A percentile compares a stretch with the other conserved stretches of the same genome.
Conservation (phyloP, 1,140 invertebrate species). For the Orussus abietinus region DNA sequence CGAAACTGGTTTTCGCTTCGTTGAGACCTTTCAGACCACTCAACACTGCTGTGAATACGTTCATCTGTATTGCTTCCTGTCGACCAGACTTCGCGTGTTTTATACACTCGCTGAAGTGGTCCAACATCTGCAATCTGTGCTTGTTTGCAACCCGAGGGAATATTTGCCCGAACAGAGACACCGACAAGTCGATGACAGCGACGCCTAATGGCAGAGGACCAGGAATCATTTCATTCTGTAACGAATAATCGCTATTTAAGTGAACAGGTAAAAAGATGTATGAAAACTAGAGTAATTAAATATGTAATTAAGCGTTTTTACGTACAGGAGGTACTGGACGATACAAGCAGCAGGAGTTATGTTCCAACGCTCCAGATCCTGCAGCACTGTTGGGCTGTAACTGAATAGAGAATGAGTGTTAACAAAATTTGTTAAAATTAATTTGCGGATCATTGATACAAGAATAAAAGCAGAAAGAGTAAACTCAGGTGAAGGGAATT, state of each 20-base stretch:
- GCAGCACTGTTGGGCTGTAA: constrained; percentile 87
- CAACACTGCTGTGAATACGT: constrained; percentile 91
- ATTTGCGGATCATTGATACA: too few species aligned
- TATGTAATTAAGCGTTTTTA: constrained; percentile 17
- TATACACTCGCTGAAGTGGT: constrained; percentile 94
- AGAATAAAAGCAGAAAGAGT: too few species aligned
- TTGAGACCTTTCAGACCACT: constrained; percentile 85
- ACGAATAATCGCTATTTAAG: constrained; percentile 13
- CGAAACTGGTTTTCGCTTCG: constrained; percentile 80
- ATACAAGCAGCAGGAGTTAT: constrained; percentile 90
- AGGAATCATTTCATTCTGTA: constrained; percentile 61
- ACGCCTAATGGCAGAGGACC: constrained; percentile 94
- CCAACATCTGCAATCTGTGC: constrained; percentile 93
- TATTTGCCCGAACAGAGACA: constrained; percentile 88
- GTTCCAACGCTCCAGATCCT: constrained; percentile 92
- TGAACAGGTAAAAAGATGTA: constrained; percentile 8
- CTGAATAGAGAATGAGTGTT: constrained; percentile 48
- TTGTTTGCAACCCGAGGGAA: constrained; percentile 93
- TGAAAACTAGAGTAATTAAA: constrained; percentile 7
- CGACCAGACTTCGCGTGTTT: constrained; percentile 85
- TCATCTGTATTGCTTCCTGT: constrained; percentile 95
- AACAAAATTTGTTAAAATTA: constrained; percentile 10
- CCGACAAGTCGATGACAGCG: constrained; percentile 92
- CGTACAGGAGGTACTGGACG: constrained; percentile 61
- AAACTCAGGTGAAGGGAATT: too few species aligned